Base-by-base conservation (phyloP, 2,797 vertebrate species). In the Okamejei kenojei region DNA sequence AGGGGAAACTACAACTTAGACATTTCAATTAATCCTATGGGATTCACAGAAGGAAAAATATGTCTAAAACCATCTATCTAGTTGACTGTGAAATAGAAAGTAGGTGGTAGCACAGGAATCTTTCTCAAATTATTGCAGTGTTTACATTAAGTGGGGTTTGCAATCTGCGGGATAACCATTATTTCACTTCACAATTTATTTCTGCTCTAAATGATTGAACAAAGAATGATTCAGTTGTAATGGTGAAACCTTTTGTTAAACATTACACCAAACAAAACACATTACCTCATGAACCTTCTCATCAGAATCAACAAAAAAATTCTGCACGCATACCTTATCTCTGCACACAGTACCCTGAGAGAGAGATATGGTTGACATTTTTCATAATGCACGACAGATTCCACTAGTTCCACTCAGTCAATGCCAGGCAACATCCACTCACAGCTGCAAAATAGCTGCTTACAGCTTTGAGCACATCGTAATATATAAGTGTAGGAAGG, bases 1-100 rank as follows among this genome's bases (percentile, higher is more conserved):
- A 1, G 71, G 6, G 21, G 76, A 91, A 74, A n/a, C 35, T 54
- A 10, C 71, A 71, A 38, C 35, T 29, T 15, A 13, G 90, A 58
- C 71, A 92, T n/a, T 10, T 54, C 90, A 74, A 92, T 76, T 54
- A 92, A 92, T 76, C 90, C 71, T 7, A 76, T 74, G 71, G 90
- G 90, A 74, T 74, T 74, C 90, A 73, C 1, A 9, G 71, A 54
- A 54, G 38, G 90, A 92, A 74, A 91, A 92, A 76, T 32, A 29
- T 45, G 7, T 29, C 11, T 38, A 45, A 35, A 91, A 54, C 32
- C 90, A 38, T 23, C 38, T 92, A 71, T 26, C 21, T 45, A 17
- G 21, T 58, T 58, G 71, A 76, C 90, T 58, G 65, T 10, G 26
- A 15, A 74, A n/a, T 74, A n/a, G 21, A 74, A 54, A 54, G 23